Evolutionary conservation across 2,113 vertebrate species (phyloP).

Genomic region (Gulo gulo): DNA sequence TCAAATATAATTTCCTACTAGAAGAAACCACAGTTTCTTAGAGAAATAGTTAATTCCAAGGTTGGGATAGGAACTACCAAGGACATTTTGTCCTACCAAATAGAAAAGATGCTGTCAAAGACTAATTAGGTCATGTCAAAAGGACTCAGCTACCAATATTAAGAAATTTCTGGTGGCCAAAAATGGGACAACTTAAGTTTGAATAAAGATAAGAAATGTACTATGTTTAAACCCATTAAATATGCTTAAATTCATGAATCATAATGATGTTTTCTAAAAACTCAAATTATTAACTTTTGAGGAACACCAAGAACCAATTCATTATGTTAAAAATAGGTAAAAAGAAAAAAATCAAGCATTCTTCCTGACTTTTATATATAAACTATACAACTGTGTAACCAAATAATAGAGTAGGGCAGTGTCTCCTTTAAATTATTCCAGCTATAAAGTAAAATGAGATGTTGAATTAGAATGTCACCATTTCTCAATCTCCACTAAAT

Average conservation of each 20-base stretch:
- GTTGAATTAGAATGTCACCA: not conserved
- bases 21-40: not conserved
- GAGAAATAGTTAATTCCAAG: not conserved
- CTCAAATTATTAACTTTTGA: not conserved
- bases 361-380: not conserved
- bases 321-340: not conserved
- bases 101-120: not conserved
- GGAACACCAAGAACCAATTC: not conserved
- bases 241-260: not conserved
- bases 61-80: not conserved
- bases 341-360: not conserved
- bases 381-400: not conserved
- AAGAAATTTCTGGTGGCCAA: not conserved
- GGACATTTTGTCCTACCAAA: not conserved
- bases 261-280: not conserved
- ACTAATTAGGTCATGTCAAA: not conserved
- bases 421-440: not conserved
- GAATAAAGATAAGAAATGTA: not conserved
- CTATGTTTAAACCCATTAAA: not conserved
- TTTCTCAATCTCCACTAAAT: slow-evolving; percentile 9
- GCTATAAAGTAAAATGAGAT: not conserved
- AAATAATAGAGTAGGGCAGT: not conserved
- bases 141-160: not conserved
- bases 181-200: not conserved
- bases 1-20: not conserved